These are phyloP conservation scores for Tetragnatha montana DNA, from an alignment of 2,888 invertebrate species.

Conservation along the genomic window DNA sequence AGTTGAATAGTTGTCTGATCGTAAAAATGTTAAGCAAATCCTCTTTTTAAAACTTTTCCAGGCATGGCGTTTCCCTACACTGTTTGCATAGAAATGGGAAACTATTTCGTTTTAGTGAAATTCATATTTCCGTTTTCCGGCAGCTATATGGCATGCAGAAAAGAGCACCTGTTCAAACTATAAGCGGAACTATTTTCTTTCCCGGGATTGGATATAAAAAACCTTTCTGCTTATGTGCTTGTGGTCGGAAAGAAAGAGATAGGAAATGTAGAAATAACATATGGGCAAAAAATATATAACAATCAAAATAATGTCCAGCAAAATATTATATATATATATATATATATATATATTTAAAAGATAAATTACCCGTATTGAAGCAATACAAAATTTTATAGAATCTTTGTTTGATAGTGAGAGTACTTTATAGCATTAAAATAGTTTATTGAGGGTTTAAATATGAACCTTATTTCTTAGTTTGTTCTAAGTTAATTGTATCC, in stretches of 20 bases:
- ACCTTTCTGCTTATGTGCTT: not conserved
- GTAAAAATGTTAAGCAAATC: not conserved
- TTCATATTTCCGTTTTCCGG: not conserved
- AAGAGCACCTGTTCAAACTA: not conserved
- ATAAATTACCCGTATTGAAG: too few relatives aligned
- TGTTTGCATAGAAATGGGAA: constrained; percentile 32
- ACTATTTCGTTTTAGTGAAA: constrained; percentile 5
- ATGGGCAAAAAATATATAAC: not conserved
- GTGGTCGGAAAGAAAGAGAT: not conserved
- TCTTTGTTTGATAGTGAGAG: too few relatives aligned
- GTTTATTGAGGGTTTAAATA: too few relatives aligned
- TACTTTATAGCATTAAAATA: too few relatives aligned
- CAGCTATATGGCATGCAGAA: not conserved
- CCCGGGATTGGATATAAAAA: not conserved
- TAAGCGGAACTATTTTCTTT: not conserved
- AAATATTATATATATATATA: too few relatives aligned
- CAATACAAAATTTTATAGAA: too few relatives aligned
- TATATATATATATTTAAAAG: too few relatives aligned
- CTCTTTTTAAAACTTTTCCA: not conserved
- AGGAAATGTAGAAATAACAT: not conserved
- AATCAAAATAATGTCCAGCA: too few relatives aligned
- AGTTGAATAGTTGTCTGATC: not conserved
- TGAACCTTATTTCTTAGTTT: too few relatives aligned
- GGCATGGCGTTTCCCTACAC: not conserved
- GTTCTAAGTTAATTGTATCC: too few relatives aligned